phyloP scores from a whole-genome alignment of 1,140 invertebrate genomes.

The Anastrepha ludens region DNA sequence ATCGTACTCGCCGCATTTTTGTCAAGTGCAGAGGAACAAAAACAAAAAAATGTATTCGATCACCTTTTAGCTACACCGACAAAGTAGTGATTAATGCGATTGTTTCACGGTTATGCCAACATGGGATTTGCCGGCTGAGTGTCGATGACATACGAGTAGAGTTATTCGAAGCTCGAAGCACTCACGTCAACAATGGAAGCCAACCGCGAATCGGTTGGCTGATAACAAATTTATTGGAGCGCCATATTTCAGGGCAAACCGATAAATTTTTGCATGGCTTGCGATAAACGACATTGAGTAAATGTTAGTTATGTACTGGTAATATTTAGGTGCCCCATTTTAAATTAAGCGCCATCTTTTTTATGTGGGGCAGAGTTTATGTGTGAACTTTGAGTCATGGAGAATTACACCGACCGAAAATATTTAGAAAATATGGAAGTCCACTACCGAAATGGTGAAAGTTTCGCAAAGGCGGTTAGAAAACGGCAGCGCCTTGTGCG shows the following conservation, averaged over 20 bases:
- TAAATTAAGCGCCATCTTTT: too few relatives aligned
- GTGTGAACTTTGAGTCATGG: too few relatives aligned
- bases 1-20: not conserved
- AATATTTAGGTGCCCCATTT: too few relatives aligned
- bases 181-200: too few relatives aligned
- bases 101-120: constrained; percentile 3
- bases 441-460: too few relatives aligned
- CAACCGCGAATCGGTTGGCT: not conserved
- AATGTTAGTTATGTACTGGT: not conserved
- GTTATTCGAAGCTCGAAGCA: not conserved
- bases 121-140: not conserved
- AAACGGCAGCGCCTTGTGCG: too few relatives aligned
- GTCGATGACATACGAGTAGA: constrained; percentile 3
- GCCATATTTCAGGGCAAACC: not conserved
- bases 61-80: not conserved
- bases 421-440: too few relatives aligned
- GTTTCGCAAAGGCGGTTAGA: too few relatives aligned
- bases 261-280: constrained; percentile 1
- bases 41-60: not conserved
- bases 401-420: too few relatives aligned
- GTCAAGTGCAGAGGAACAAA: not conserved
- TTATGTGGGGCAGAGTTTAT: too few relatives aligned
- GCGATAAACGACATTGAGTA: not conserved
- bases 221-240: constrained; percentile 17
- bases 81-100: constrained; percentile 24